Evolutionary conservation across 2,113 vertebrate species (phyloP).

Genomic region (Aythya baeri): DNA sequence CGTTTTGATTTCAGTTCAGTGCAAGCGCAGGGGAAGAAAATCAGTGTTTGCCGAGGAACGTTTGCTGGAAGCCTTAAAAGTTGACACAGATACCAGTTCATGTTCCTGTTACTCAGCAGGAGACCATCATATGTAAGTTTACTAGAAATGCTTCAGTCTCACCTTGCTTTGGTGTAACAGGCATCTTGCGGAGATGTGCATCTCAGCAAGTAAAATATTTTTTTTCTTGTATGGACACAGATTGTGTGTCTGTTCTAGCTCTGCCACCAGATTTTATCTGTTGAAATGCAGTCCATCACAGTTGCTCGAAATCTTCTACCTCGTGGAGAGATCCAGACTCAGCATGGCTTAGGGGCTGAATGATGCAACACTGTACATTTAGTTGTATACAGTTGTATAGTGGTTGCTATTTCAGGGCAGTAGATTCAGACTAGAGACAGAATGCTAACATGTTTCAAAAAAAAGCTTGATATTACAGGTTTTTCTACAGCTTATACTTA

Average conservation of each 20-base stretch:
- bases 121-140: neutral
- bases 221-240: slow-evolving; percentile 34
- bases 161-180: slow-evolving; percentile 52
- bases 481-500: neutral
- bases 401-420: neutral
- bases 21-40: neutral
- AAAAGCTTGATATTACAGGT: neutral
- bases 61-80: slow-evolving; percentile 33
- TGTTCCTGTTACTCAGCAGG: slow-evolving; percentile 41
- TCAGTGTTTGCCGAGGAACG: slow-evolving; percentile 22
- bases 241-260: neutral
- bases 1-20: slow-evolving; percentile 37
- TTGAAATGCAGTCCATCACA: neutral
- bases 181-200: slow-evolving; percentile 26
- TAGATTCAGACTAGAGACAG: neutral
- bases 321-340: neutral
- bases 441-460: neutral
- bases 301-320: neutral
- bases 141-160: slow-evolving; percentile 33
- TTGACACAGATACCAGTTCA: slow-evolving; percentile 21
- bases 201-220: slow-evolving; percentile 42
- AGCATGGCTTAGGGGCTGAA: neutral
- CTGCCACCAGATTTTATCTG: neutral
- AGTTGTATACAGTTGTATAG: neutral
- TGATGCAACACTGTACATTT: neutral